These are phyloP conservation scores for Eretmochelys imbricata DNA, from an alignment of 2,113 vertebrate species.

Conservation along the genomic window DNA sequence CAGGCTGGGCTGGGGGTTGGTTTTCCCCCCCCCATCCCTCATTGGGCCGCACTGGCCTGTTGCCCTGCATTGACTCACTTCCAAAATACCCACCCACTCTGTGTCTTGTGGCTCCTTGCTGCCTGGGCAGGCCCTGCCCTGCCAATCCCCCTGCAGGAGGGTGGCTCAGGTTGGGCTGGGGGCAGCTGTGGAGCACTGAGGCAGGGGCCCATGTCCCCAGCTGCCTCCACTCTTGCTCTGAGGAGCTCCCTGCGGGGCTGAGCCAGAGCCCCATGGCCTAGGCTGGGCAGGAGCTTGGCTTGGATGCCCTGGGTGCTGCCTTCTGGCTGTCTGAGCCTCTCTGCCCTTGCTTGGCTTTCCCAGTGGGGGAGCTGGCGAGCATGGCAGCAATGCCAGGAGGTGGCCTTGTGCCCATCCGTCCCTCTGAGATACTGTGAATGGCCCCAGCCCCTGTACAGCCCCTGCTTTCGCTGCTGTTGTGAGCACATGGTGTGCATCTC, in stretches of 20 bases:
- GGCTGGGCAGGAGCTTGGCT: neutral
- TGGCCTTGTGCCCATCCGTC: neutral
- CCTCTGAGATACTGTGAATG: neutral
- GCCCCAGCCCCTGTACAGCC: neutral
- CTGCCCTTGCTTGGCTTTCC: neutral
- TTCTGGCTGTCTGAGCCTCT: neutral
- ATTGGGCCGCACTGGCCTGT: neutral
- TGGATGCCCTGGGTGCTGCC: neutral
- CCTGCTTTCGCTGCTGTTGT: neutral
- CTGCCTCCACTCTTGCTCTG: neutral
- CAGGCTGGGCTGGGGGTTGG: neutral
- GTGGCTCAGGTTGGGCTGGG: neutral
- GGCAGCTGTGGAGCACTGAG: neutral
- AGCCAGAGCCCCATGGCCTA: neutral
- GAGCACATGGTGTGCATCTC: neutral
- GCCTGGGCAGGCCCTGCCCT: neutral
- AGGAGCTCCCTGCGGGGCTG: neutral
- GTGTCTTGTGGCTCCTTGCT: neutral
- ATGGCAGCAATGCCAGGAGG: neutral
- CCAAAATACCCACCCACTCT: neutral
- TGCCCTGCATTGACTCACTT: neutral
- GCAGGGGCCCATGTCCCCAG: neutral
- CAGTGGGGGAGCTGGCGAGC: accelerated
- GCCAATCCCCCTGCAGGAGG: neutral
- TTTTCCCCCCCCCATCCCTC: neutral